Evolutionary conservation across 2,888 invertebrate genomes (phyloP), one percentile per base, ranked within the genome.

Genomic region (Stenolophus ochropezus): DNA sequence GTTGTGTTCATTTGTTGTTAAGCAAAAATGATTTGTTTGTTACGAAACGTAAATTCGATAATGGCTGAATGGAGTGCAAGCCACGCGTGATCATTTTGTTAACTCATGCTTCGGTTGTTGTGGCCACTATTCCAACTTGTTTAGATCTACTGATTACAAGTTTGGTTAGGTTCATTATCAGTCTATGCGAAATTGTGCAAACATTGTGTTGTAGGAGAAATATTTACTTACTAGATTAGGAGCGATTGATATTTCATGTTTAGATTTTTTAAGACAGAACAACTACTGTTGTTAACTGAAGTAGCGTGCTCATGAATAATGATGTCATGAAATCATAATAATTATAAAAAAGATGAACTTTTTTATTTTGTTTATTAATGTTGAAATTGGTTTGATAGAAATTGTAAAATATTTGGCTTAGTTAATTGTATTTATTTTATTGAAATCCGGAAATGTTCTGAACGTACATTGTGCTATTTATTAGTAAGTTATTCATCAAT

Each of bases 11-110:
- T 61, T 61, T 61, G 61, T 61, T 69, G 33, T 33, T 69, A 69
- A 69, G 33, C 65, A 69, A 42, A 65, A 65, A 69, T 69, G 65
- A 69, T 42, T 69, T 69, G 65, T 69, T 61, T 69, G 65, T 69
- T 69, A 69, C 65, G 65, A 69, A 69, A 69, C 8, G 2, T 25
- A 69, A 69, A 33, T 69, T 69, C 33, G 65, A 69, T 69, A 69
- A 69, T 69, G 33, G 33, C 18, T 69, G 65, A 69, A 33, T 33
- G 42, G 42, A 69, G 42, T 42, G 27, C 33, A 69, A 42, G 8
- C 65, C 42, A 69, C 65, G 42, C 65, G 65, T 20, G 65, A 69
- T 69, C 16, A 69, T 69, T 69, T 18, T 69, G 27, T 69, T 69
- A 33, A 61, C 61, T 61, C 61, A 61, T 61, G 61, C n/a, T 61